phyloP scores from a whole-genome alignment of 1,140 invertebrate genomes.

The Zaprionus ornatus region DNA sequence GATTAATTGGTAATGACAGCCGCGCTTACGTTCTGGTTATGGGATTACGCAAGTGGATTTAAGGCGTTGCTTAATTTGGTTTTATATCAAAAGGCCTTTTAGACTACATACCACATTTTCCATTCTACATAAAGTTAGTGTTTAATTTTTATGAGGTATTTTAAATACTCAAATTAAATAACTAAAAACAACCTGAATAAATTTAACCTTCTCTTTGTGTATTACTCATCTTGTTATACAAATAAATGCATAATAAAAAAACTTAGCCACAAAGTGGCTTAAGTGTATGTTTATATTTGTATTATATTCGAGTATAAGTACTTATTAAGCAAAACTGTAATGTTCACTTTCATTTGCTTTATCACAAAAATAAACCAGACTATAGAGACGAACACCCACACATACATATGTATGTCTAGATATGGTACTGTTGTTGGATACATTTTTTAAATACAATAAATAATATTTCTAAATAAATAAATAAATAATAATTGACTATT shows the following conservation, averaged over 20 bases:
- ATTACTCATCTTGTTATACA: no score
- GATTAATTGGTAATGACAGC: conserved; percentile 63
- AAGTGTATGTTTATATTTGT: not conserved
- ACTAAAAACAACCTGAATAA: not conserved
- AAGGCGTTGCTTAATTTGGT: conserved; percentile 12
- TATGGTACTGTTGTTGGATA: no score
- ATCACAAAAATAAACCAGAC: no score
- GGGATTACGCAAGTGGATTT: conserved; percentile 59
- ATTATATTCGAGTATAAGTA: not conserved
- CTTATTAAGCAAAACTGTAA: not conserved
- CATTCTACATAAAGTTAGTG: not conserved
- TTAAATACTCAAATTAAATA: no score
- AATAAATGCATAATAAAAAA: no score
- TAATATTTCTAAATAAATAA: not conserved
- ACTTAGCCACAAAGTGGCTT: not conserved
- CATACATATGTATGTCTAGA: no score
- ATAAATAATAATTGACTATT: not conserved
- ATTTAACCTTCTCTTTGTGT: no score
- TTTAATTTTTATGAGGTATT: no score
- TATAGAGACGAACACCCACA: no score
- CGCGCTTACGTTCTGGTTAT: conserved; percentile 10
- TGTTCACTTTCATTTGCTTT: not conserved
- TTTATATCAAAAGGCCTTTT: not conserved
- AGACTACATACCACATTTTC: not conserved
- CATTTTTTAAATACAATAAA: no score